phyloP scores from a whole-genome alignment of 2,113 vertebrate species.

The Sander vitreus region DNA sequence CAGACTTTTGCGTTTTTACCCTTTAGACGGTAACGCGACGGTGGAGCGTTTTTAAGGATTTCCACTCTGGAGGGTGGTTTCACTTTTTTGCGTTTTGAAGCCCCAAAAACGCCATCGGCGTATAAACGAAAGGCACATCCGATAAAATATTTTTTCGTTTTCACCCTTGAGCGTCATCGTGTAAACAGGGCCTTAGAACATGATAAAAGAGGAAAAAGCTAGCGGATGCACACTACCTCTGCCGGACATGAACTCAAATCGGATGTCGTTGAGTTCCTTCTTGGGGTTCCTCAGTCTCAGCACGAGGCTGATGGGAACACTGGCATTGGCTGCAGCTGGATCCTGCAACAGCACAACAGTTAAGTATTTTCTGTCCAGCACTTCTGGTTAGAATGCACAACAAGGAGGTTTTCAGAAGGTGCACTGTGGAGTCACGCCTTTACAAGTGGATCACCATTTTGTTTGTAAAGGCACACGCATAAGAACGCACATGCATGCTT shows the following conservation, averaged over 20 bases:
- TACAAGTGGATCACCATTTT: not conserved
- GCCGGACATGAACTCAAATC: slow-evolving; percentile 98
- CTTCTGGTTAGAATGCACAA: not conserved
- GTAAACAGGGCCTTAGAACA: too few relatives aligned
- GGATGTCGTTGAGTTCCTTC: slow-evolving; percentile 98
- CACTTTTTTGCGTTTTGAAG: too few relatives aligned
- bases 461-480: not conserved
- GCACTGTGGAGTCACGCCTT: not conserved
- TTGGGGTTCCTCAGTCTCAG: slow-evolving; percentile 97
- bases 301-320: slow-evolving; percentile 93
- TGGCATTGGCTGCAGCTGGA: slow-evolving; percentile 79
- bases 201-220: not conserved
- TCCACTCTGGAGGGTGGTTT: too few relatives aligned
- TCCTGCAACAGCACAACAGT: slow-evolving; percentile 72
- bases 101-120: too few relatives aligned
- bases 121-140: too few relatives aligned
- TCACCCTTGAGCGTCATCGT: too few relatives aligned
- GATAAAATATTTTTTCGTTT: too few relatives aligned
- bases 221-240: slow-evolving; percentile 86
- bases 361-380: not conserved
- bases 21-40: too few relatives aligned
- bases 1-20: too few relatives aligned
- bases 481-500: too few relatives aligned
- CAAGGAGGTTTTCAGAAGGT: not conserved
- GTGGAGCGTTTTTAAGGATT: too few relatives aligned